Evolutionary conservation across 2,797 vertebrate species (phyloP).

Genomic region (Scleropages formosus): DNA sequence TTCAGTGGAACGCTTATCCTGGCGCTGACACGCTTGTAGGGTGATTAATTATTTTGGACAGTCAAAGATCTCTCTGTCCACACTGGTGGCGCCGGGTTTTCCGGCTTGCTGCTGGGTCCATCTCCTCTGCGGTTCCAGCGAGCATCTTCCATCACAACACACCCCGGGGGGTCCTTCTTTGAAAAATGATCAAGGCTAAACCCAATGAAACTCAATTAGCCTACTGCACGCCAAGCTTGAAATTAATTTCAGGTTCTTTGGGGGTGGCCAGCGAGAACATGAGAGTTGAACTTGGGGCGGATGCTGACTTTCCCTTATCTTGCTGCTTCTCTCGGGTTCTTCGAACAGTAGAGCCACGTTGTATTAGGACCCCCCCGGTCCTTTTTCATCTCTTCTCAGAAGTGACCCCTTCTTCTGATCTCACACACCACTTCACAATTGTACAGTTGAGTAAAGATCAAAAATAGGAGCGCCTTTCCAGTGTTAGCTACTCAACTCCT

Average conservation of each 20-base stretch:
- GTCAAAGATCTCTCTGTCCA: not conserved
- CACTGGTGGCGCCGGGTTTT: too few relatives aligned
- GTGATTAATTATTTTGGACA: slow-evolving; percentile 46
- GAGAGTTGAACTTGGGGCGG: not conserved
- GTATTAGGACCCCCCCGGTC: too few relatives aligned
- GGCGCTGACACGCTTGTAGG: slow-evolving; percentile 42
- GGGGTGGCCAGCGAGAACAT: not conserved
- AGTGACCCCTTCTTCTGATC: not conserved
- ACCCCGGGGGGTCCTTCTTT: too few relatives aligned
- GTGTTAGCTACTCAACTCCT: too few relatives aligned
- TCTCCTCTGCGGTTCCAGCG: too few relatives aligned
- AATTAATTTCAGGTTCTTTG: not conserved
- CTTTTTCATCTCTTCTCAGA: not conserved
- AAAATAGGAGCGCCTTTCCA: not conserved
- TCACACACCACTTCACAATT: not conserved
- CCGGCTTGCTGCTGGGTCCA: too few relatives aligned
- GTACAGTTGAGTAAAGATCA: not conserved
- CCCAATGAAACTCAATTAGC: not conserved
- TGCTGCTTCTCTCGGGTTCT: not conserved
- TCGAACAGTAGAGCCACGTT: not conserved
- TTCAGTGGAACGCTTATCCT: slow-evolving; percentile 55
- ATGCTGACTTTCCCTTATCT: not conserved
- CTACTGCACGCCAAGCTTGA: not conserved
- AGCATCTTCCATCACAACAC: too few relatives aligned
- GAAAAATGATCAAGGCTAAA: not conserved